A percentile compares a stretch with the other conserved stretches of the same genome.
These are phyloP conservation scores for Crocidura indochinensis DNA, from an alignment of 2,797 vertebrate genomes.

Conservation along the genomic window DNA sequence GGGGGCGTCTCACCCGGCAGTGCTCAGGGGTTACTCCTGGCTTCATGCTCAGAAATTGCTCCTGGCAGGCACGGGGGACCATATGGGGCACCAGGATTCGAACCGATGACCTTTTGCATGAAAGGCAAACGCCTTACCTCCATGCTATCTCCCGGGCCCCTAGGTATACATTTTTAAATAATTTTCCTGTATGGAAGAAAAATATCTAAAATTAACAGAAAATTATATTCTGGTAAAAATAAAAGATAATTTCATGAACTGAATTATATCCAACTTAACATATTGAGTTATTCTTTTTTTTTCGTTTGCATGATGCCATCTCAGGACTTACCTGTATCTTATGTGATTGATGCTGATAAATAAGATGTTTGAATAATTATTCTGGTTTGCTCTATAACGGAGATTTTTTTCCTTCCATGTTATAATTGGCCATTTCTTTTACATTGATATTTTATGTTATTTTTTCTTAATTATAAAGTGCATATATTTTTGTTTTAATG, in stretches of 20 bases:
- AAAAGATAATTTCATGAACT: slow-evolving; percentile 44
- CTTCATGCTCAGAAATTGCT: too few relatives aligned
- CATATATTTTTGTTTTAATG: too few relatives aligned
- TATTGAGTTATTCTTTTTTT: background rate
- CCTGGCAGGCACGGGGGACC: too few relatives aligned
- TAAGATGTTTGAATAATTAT: background rate
- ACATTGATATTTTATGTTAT: background rate
- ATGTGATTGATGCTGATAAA: background rate
- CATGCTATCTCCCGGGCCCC: too few relatives aligned
- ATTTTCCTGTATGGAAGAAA: too few relatives aligned
- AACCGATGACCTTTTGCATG: too few relatives aligned
- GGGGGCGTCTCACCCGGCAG: too few relatives aligned
- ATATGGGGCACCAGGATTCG: too few relatives aligned
- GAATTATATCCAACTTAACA: background rate
- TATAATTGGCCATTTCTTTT: background rate
- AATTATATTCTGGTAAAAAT: background rate
- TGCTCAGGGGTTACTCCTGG: too few relatives aligned
- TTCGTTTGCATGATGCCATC: background rate
- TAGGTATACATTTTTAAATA: too few relatives aligned
- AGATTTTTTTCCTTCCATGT: background rate
- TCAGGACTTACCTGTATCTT: background rate
- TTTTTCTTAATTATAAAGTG: background rate
- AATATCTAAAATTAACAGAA: too few relatives aligned
- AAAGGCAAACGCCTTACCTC: too few relatives aligned
- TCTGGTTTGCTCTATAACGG: background rate